Evolutionary conservation across 2,797 vertebrate species (phyloP), one percentile per base, ranked within the genome.

Genomic region (Remorina albescens): DNA sequence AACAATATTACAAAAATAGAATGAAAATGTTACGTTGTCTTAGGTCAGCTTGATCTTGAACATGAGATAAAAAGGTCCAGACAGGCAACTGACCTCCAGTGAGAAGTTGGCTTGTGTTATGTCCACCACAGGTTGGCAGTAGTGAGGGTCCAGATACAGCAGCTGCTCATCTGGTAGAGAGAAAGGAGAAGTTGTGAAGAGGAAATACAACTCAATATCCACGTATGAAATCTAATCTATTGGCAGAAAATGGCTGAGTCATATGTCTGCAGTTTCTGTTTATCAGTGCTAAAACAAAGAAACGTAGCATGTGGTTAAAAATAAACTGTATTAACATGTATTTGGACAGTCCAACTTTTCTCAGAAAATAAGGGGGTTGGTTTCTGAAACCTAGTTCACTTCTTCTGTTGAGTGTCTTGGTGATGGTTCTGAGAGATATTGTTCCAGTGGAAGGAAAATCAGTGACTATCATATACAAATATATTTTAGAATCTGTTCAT

Each of bases 131-230:
- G 94, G 80, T 91, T 97, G 97, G 90, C 96, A 96, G 93, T 96
- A 96, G 88, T 98, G 97, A 32, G 97, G 97, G 79, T 98, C 97
- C 91, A 98, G 85, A 89, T 96, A 97, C 62, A 98, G 89, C 85
- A 98, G 86, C 67, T 96, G 90, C 58, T 97, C 95, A 42, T 96
- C 97, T 98, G 82, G 42, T 74, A 5, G 36, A 82, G 30, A 57
- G 61, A 30, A 74, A 80, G 5, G 15, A 58, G 28, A 53, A 71
- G 50, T 39, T n/a, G 76, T 8, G 23, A 39, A 42, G 36, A 37
- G 62, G 65, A 67, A 71, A 71, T 42, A 78, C 62, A 80, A 51
- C 41, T 11, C 28, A 68, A 18, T 2, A 21, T 47, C 25, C 7
- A 18, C 50, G 21, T 25, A 58, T 7, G 19, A 74, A 12, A 42